These are phyloP conservation scores for Chaetophractus vellerosus DNA, from an alignment of 2,797 vertebrate species.

Conservation along the genomic window DNA sequence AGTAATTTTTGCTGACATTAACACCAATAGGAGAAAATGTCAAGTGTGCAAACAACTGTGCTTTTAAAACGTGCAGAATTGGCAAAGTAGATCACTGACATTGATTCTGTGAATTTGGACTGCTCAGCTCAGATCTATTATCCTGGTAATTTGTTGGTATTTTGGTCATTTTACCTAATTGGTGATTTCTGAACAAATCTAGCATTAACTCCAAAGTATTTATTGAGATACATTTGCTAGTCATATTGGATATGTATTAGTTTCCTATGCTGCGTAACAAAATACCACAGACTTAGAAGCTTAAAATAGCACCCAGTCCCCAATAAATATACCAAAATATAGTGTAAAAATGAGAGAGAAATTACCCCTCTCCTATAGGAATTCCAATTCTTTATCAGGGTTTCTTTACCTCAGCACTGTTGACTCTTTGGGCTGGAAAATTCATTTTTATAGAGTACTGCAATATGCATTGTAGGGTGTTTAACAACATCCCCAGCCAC, in stretches of 20 bases:
- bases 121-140: background rate
- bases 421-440: background rate
- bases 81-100: fast-evolving
- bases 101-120: background rate
- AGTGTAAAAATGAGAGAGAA: background rate
- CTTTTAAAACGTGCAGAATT: background rate
- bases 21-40: background rate
- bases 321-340: background rate
- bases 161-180: background rate
- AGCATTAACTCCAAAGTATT: background rate
- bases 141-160: too few species aligned
- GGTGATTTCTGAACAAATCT: background rate
- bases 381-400: background rate
- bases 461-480: background rate
- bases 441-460: too few species aligned
- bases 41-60: too few species aligned
- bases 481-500: background rate
- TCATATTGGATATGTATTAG: fast-evolving
- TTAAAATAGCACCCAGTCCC: background rate
- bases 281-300: fast-evolving
- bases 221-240: background rate
- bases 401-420: background rate
- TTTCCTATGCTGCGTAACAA: background rate
- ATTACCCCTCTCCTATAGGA: background rate
- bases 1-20: background rate